Evolutionary conservation across 2,113 vertebrate genomes (phyloP).

Genomic region (Zosterops japonicus): DNA sequence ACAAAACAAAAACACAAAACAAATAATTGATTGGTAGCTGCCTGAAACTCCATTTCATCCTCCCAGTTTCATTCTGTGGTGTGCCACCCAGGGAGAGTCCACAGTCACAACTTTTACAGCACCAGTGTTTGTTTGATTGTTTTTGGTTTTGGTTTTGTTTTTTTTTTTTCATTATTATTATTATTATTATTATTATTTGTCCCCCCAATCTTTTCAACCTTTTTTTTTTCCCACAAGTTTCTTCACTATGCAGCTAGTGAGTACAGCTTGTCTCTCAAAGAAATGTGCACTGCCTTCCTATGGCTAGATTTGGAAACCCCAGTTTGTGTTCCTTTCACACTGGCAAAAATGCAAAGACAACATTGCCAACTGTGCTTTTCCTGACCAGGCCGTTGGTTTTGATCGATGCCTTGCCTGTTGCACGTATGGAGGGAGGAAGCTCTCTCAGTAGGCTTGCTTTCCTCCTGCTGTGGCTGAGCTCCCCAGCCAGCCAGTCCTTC

Average conservation of each 20-base stretch:
- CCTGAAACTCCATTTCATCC: not conserved
- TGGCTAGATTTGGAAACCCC: not conserved
- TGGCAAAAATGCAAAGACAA: not conserved
- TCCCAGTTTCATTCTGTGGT: not conserved
- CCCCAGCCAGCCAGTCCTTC: not conserved
- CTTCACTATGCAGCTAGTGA: not conserved
- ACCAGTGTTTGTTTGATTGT: not conserved
- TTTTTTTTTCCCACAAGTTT: not conserved
- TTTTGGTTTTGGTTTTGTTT: no score
- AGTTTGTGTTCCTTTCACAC: not conserved
- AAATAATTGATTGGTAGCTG: not conserved
- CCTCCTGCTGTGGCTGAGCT: not conserved
- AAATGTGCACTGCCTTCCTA: not conserved
- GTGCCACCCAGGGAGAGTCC: not conserved
- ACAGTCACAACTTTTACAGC: not conserved
- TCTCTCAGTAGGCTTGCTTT: constrained; percentile 10
- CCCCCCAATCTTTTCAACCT: not conserved
- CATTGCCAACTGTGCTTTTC: not conserved
- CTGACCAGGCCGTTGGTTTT: not conserved
- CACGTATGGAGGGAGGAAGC: not conserved
- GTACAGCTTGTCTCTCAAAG: not conserved
- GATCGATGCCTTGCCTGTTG: not conserved
- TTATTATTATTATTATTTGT: not conserved
- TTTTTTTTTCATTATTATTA: no score
- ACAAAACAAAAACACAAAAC: no score